Evolutionary conservation across 2,797 vertebrate genomes (phyloP).

Genomic region (Ctenopoma multispine): DNA sequence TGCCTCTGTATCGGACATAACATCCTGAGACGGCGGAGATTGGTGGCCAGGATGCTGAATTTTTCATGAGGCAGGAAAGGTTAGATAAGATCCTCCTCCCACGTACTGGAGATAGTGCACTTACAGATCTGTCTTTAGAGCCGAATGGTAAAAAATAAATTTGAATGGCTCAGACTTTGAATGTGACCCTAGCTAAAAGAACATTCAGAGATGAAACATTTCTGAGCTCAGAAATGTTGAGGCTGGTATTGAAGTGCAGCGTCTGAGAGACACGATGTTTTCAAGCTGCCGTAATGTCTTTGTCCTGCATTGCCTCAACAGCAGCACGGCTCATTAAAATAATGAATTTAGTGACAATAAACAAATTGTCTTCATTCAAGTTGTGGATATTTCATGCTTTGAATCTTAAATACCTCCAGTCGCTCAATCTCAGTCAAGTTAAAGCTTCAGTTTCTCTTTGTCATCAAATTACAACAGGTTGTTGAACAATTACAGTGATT

Average conservation of each 20-base stretch:
- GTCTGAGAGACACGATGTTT: not conserved
- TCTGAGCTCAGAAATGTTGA: not conserved
- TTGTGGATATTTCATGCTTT: not conserved
- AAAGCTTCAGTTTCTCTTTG: conserved; percentile 1
- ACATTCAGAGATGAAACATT: conserved; percentile 26
- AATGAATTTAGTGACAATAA: not conserved
- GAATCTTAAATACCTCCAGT: conserved; percentile 6
- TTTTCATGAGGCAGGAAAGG: conserved; percentile 85
- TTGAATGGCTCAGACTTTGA: conserved; percentile 56
- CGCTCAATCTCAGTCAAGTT: not conserved
- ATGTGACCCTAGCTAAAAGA: conserved; percentile 50
- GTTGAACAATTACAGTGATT: conserved; percentile 27
- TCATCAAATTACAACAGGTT: conserved; percentile 13
- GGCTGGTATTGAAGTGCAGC: not conserved
- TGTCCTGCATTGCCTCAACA: not conserved
- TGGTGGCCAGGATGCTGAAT: conserved; percentile 85
- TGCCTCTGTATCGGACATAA: conserved; percentile 77
- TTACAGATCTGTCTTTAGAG: conserved; percentile 69
- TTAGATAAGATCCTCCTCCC: conserved; percentile 84
- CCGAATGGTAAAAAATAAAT: conserved; percentile 53
- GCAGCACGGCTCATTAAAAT: conserved; percentile 2
- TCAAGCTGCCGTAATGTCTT: not conserved
- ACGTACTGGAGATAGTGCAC: conserved; percentile 73
- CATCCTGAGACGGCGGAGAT: conserved; percentile 83
- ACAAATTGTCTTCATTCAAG: not conserved